A percentile compares a stretch with the other conserved stretches of the same genome.
Evolutionary conservation across 2,888 invertebrate species (phyloP).

Genomic region (Parnassius orleans): DNA sequence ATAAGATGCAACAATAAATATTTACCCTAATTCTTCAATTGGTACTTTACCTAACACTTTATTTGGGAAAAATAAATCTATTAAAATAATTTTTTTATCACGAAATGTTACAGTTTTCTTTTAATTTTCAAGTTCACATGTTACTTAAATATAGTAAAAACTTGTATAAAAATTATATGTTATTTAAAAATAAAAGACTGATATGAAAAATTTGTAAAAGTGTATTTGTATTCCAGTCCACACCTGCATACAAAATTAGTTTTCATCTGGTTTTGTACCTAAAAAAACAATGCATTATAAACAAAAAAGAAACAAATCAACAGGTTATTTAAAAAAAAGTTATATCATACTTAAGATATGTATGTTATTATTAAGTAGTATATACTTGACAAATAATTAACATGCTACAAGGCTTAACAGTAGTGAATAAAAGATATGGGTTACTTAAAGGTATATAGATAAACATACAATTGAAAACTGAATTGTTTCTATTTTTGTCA

Average conservation of each 20-base stretch:
- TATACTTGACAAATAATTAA: slow-evolving; percentile 2
- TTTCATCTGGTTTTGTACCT: slow-evolving; percentile 56
- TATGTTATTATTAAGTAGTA: slow-evolving; percentile 3
- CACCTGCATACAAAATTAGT: slow-evolving; percentile 62
- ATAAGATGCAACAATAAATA: not conserved
- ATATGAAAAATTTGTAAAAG: slow-evolving; percentile 45
- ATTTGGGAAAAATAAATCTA: not conserved
- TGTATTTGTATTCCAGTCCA: slow-evolving; percentile 60
- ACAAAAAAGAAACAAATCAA: slow-evolving; percentile 42
- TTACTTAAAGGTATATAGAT: slow-evolving; percentile 1
- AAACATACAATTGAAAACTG: slow-evolving; percentile 30
- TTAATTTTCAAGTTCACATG: not conserved
- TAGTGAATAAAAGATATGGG: slow-evolving; percentile 3
- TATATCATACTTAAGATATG: slow-evolving; percentile 12
- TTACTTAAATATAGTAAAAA: not conserved
- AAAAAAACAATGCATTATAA: slow-evolving; percentile 49
- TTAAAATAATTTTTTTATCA: not conserved
- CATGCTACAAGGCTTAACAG: not conserved
- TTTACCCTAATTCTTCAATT: not conserved
- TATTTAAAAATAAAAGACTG: slow-evolving; percentile 33
- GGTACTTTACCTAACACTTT: not conserved
- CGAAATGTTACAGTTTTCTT: not conserved
- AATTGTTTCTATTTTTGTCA: not conserved
- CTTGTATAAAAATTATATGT: not conserved
- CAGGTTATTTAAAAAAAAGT: slow-evolving; percentile 4